These are phyloP conservation scores for Gallinago undulata DNA, from an alignment of 2,113 vertebrate genomes.

Conservation along the genomic window DNA sequence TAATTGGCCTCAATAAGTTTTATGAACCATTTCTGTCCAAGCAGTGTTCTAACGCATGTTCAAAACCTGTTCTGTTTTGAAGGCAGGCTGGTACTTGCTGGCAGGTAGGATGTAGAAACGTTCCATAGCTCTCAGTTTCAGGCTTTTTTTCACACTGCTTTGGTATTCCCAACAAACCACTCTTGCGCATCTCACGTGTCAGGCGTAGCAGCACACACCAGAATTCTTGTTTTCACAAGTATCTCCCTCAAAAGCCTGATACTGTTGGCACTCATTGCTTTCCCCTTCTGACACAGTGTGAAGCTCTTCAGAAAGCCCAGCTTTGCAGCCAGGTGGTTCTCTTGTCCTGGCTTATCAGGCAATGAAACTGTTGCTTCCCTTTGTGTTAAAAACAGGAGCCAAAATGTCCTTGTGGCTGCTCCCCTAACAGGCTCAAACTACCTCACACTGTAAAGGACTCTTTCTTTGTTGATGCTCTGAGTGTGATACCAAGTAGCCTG, in stretches of 20 bases:
- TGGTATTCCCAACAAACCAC: background rate
- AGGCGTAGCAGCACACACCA: background rate
- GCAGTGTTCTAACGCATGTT: background rate
- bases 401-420: background rate
- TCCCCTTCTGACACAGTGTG: background rate
- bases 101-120: background rate
- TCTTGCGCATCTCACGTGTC: accelerated
- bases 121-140: background rate
- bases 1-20: background rate
- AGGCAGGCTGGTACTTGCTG: background rate
- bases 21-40: background rate
- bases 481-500: background rate
- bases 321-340: background rate
- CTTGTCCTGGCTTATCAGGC: background rate
- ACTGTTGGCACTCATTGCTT: background rate
- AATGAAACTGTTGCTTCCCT: background rate
- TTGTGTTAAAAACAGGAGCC: background rate
- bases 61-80: background rate
- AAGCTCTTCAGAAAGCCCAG: background rate
- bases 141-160: background rate
- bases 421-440: background rate
- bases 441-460: background rate
- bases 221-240: background rate
- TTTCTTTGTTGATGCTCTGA: background rate
- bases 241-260: background rate